Evolutionary conservation across 2,113 vertebrate genomes (phyloP), one percentile per base, ranked within the genome.

Genomic region (Cichladusa arquata): DNA sequence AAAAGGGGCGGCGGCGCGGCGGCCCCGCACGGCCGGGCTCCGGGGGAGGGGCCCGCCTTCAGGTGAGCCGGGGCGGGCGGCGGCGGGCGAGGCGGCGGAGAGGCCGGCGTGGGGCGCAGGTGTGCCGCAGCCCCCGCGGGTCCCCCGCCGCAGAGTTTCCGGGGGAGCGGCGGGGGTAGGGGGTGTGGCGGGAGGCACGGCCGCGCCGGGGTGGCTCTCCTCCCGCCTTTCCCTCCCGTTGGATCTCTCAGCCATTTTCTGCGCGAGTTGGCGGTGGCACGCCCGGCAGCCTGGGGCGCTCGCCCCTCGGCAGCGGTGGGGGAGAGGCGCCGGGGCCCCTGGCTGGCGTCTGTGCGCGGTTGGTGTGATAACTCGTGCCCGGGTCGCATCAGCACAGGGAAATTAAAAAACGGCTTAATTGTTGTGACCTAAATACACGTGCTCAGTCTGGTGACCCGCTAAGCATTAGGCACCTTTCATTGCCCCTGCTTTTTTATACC

Each of bases 201-300:
- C 73, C 19, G 53, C 23, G 25, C 15, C 5, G n/a, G 51, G 24
- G 16, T 1, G 33, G 38, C 50, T 38, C 24, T 31, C 9, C n/a
- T 58, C 25, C n/a, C 61, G 53, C 72, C n/a, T 60, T 54, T 28
- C 45, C 26, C 50, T n/a, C 45, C 4, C 19, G 6, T 2, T 40
- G 71, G 34, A 3, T 28, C 45, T 67, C 87, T 87, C 93, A 57
- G 86, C 90, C 91, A 86, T 95, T 89, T 94, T 90, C 19, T 29
- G 3, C 12, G 13, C 19, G 18, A 8, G 70, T 1, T 56, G 85
- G 73, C 9, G 11, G 80, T 1, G 66, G n/a, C 65, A 25, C 4
- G 26, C 19, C 42, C 6, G 20, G 47, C 47, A 38, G 14, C 54
- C 29, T 3, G 57, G n/a, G 54, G n/a, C 80, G 48, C 26, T 22